Percentiles rank a stretch among this genome's conserved stretches.
These are phyloP conservation scores for Smittia aterrima DNA, from an alignment of 2,888 invertebrate species.

Conservation along the genomic window DNA sequence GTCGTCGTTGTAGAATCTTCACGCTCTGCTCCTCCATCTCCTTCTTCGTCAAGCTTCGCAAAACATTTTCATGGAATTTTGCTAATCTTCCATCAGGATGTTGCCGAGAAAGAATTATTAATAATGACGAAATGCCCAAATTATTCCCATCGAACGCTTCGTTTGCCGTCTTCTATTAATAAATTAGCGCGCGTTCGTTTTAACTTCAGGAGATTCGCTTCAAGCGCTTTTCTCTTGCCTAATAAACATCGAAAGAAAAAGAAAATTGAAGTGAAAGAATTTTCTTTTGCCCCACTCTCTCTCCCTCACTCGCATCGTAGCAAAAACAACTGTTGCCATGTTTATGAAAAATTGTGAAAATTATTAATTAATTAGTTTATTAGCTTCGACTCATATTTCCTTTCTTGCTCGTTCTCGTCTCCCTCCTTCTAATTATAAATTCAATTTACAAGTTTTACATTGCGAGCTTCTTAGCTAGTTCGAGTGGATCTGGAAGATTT, in stretches of 20 bases:
- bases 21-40: background rate
- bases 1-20: slow-evolving; percentile 13
- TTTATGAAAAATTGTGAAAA: slow-evolving; percentile 24
- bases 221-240: background rate
- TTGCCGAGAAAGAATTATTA: slow-evolving; percentile 1
- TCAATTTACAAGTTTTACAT: slow-evolving; percentile 35
- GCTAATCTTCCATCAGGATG: slow-evolving; percentile 10
- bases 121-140: slow-evolving; percentile 16
- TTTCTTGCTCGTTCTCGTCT: background rate
- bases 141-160: slow-evolving; percentile 7
- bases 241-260: background rate
- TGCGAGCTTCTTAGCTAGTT: background rate
- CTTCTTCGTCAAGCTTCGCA: background rate
- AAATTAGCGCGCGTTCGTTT: slow-evolving; percentile 2
- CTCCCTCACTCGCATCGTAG: background rate
- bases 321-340: slow-evolving; percentile 19
- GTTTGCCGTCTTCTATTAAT: slow-evolving; percentile 31
- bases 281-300: too few species aligned
- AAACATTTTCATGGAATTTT: too few species aligned
- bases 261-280: background rate
- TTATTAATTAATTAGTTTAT: slow-evolving; percentile 40
- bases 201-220: slow-evolving; percentile 30
- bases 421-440: slow-evolving; percentile 34
- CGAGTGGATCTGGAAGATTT: background rate
- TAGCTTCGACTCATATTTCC: slow-evolving; percentile 40